These are phyloP conservation scores for Pomatostomus ruficeps DNA, from an alignment of 2,113 vertebrate genomes.

Conservation along the genomic window DNA sequence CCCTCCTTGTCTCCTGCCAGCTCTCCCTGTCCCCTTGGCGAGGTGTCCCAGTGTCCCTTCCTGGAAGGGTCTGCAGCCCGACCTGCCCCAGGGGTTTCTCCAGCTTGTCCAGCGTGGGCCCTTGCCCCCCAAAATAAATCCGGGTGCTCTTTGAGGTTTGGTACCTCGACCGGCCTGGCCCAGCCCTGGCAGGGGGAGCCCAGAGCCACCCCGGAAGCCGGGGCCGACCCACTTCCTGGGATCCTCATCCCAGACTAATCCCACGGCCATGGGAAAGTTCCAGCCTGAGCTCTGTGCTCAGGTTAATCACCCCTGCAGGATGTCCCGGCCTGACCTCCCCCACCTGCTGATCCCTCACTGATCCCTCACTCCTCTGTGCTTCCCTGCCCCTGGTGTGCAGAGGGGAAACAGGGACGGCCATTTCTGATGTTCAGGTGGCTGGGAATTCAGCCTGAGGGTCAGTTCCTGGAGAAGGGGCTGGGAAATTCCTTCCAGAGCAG, in stretches of 20 bases:
- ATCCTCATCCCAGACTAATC: background rate
- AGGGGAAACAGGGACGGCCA: rapidly evolving
- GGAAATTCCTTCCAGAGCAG: background rate
- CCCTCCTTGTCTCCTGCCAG: background rate
- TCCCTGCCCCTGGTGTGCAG: background rate
- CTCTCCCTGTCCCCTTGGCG: rapidly evolving
- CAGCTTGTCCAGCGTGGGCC: rapidly evolving
- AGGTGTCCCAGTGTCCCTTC: background rate
- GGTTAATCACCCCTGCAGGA: background rate
- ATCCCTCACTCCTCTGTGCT: rapidly evolving
- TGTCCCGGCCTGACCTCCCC: rapidly evolving
- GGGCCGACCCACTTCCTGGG: background rate
- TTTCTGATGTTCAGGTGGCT: rapidly evolving
- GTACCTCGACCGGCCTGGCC: background rate
- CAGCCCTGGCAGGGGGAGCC: background rate
- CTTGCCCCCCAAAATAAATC: too few species aligned
- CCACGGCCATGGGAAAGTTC: background rate
- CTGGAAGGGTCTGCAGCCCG: background rate
- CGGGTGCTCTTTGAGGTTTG: background rate
- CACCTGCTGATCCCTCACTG: background rate
- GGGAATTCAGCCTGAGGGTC: background rate
- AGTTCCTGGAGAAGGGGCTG: background rate
- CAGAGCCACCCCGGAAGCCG: rapidly evolving
- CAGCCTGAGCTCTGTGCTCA: background rate
- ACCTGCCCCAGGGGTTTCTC: background rate